Percentiles rank a stretch among this genome's conserved stretches.
These are phyloP conservation scores for Gonocerus acuteangulatus DNA, from an alignment of 2,888 invertebrate species.

Conservation along the genomic window DNA sequence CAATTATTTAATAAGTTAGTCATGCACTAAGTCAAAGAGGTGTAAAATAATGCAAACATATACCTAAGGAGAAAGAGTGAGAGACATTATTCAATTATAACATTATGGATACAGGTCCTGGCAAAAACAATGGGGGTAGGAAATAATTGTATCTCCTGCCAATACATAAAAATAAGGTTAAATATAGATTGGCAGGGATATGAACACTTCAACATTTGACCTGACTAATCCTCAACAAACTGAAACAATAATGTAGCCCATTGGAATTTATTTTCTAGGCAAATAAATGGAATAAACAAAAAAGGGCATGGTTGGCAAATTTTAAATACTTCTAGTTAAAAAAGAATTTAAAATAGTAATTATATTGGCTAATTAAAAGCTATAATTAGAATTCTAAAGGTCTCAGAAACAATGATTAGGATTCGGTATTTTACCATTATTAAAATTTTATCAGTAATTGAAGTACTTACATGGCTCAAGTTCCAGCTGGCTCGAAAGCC, in stretches of 20 bases:
- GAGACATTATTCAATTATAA: not conserved
- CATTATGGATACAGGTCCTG: not conserved
- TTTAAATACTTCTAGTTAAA: not conserved
- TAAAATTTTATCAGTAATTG: not conserved
- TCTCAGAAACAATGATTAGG: not conserved
- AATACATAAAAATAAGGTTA: conserved; percentile 37
- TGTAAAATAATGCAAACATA: not conserved
- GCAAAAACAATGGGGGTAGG: conserved; percentile 17
- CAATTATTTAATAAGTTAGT: no score
- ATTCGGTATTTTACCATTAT: not conserved
- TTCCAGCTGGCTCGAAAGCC: not conserved
- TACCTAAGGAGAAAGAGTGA: not conserved
- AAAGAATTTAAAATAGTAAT: not conserved
- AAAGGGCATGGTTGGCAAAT: no score
- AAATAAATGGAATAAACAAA: no score
- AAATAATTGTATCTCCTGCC: conserved; percentile 28
- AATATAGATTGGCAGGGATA: conserved; percentile 32
- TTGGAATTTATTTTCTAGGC: no score
- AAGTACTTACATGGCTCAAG: conserved; percentile 9
- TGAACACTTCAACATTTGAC: conserved; percentile 18
- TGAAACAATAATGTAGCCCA: not conserved
- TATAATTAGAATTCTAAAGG: conserved; percentile 1
- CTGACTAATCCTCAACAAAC: conserved; percentile 8
- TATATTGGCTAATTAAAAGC: not conserved
- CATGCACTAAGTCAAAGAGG: no score